phyloP scores from a whole-genome alignment of 2,888 invertebrate species.

The Steinernema carpocapsae region DNA sequence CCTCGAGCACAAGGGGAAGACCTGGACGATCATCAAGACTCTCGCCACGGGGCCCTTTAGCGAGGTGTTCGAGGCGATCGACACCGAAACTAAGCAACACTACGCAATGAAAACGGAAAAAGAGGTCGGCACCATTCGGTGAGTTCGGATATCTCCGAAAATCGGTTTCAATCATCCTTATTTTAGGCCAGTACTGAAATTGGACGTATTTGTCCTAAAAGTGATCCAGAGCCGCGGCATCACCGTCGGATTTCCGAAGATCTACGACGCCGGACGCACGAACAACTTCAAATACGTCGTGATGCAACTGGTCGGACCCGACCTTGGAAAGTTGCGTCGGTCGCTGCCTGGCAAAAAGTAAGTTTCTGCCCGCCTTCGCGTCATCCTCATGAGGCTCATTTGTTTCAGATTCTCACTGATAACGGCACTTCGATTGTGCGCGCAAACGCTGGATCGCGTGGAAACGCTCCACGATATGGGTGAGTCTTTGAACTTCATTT shows the following conservation, averaged over 20 bases:
- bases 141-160: slow-evolving; percentile 3
- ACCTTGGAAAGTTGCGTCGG: slow-evolving; percentile 56
- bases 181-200: slow-evolving; percentile 55
- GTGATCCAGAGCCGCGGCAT: slow-evolving; percentile 44
- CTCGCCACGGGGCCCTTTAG: slow-evolving; percentile 59
- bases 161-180: not conserved
- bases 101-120: slow-evolving; percentile 63
- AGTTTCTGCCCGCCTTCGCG: slow-evolving; percentile 24
- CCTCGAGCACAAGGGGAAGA: slow-evolving; percentile 36
- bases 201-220: slow-evolving; percentile 59
- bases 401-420: slow-evolving; percentile 49
- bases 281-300: slow-evolving; percentile 57
- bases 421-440: slow-evolving; percentile 55
- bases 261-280: slow-evolving; percentile 55
- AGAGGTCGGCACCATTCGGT: slow-evolving; percentile 52
- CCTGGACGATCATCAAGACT: slow-evolving; percentile 37
- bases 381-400: slow-evolving; percentile 18
- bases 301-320: slow-evolving; percentile 62
- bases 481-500: not conserved
- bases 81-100: slow-evolving; percentile 43
- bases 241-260: slow-evolving; percentile 54
- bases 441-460: slow-evolving; percentile 55
- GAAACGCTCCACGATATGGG: slow-evolving; percentile 59
- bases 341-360: slow-evolving; percentile 51
- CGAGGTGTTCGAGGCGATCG: slow-evolving; percentile 56